A percentile compares a stretch with the other conserved stretches of the same genome.
These are phyloP conservation scores for Ursus arctos DNA, from an alignment of 2,113 vertebrate species.

Conservation along the genomic window DNA sequence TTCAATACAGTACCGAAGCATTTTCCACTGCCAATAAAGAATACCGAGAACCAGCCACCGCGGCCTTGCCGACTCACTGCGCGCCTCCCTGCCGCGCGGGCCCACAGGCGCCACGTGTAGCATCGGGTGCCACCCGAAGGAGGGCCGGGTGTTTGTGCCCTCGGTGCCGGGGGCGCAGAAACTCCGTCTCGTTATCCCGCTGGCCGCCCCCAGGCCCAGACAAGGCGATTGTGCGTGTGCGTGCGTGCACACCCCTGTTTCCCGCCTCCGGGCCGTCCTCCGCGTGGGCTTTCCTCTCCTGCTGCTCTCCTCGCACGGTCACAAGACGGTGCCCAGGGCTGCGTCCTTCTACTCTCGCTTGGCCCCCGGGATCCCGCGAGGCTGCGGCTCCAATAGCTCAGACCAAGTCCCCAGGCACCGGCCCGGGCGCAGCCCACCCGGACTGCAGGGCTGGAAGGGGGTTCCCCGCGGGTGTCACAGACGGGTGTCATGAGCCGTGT, in stretches of 20 bases:
- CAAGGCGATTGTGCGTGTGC: not conserved
- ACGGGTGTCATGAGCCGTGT: accelerated
- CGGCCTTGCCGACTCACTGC: not conserved
- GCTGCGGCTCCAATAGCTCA: not conserved
- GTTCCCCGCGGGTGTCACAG: too few species aligned
- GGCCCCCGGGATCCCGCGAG: not conserved
- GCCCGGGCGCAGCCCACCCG: not conserved
- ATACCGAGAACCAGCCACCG: slow-evolving; percentile 61
- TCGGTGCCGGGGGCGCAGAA: not conserved
- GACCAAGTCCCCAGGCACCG: not conserved
- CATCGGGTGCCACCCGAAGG: accelerated
- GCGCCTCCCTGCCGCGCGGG: not conserved
- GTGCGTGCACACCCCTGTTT: not conserved
- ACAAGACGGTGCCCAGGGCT: not conserved
- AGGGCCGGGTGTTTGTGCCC: accelerated
- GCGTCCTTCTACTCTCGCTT: not conserved
- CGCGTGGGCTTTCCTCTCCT: not conserved
- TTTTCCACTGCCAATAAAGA: slow-evolving; percentile 95
- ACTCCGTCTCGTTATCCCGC: not conserved
- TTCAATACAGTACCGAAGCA: slow-evolving; percentile 99
- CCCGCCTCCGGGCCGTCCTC: not conserved
- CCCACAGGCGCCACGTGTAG: accelerated
- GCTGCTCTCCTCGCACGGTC: not conserved
- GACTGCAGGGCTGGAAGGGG: not conserved
- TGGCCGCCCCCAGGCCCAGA: not conserved